These are phyloP conservation scores for human (Homo sapiens) DNA, from an alignment of 2,113 vertebrate genomes.

Conservation along the genomic window GRCh38 chr21:21383501-21384000, in stretches of 20 bases:
- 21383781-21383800: neutral
- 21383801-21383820: neutral
- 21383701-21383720: neutral
- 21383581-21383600: neutral
- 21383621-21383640: neutral
- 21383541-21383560: neutral
- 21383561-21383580: neutral
- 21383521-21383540: neutral
- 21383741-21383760: neutral
- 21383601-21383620: neutral
- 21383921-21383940: neutral
- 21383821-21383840: neutral
- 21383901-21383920: neutral
- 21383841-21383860: neutral
- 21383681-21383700: neutral
- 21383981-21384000: neutral
- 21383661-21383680: neutral
- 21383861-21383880: neutral
- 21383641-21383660: neutral
- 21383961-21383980: neutral
- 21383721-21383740: neutral
- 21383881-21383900: neutral
- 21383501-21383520: neutral
- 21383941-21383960: neutral
- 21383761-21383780: neutral